These are phyloP conservation scores for Acronicta aceris DNA, from an alignment of 2,888 invertebrate genomes.

Conservation along the genomic window DNA sequence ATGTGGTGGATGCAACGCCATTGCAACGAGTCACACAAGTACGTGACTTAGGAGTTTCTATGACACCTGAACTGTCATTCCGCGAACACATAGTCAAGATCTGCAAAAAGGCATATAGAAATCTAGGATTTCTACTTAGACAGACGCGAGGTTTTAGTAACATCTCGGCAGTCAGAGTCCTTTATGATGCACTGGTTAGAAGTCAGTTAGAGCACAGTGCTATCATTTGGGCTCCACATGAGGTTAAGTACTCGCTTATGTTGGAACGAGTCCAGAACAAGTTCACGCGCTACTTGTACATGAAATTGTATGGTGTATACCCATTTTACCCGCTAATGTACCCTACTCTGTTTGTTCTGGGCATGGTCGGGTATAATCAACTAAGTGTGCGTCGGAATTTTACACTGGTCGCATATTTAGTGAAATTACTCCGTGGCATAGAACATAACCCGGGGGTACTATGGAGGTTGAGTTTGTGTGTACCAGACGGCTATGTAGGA, in stretches of 20 bases:
- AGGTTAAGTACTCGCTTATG: background rate
- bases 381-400: background rate
- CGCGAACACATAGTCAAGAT: background rate
- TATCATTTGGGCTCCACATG: slow-evolving; percentile 1
- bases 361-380: background rate
- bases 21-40: background rate
- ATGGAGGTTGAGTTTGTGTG: too few relatives aligned
- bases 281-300: background rate
- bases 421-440: background rate
- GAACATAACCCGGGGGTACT: too few relatives aligned
- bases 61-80: background rate
- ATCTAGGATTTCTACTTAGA: background rate
- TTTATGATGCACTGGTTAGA: slow-evolving; percentile 4
- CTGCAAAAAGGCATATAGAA: slow-evolving; percentile 5
- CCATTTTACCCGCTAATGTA: background rate
- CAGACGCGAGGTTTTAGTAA: slow-evolving; percentile 1
- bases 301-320: background rate
- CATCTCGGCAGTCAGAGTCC: background rate
- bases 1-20: background rate
- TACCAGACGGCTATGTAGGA: too few relatives aligned
- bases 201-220: background rate
- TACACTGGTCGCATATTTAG: background rate
- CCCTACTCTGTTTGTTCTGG: background rate
- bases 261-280: background rate
- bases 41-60: background rate